Conservation (phyloP, 2,888 invertebrate species). For the Paralinhomoeus sp. region DNA sequence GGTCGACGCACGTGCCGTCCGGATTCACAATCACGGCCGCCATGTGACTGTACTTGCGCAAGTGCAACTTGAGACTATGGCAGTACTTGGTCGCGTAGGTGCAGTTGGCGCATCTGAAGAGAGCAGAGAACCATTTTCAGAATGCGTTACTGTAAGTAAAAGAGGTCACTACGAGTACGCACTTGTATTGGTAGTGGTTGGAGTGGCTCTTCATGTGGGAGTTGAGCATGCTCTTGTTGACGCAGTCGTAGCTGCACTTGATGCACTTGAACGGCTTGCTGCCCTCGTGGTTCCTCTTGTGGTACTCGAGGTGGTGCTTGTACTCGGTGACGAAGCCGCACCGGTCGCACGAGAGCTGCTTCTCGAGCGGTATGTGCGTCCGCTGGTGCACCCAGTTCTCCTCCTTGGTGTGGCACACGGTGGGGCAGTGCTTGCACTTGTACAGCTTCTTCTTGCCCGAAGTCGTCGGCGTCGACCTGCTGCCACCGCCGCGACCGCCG, state of each 20-base stretch:
- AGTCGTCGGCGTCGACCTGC: too few species aligned
- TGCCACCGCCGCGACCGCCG: too few species aligned
- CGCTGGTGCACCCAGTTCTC: conserved; percentile 80
- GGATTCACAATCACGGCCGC: conserved; percentile 59
- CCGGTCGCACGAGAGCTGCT: conserved; percentile 61
- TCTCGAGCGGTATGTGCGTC: conserved; percentile 71
- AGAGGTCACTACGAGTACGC: not conserved
- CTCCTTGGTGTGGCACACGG: conserved; percentile 56
- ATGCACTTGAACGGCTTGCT: conserved; percentile 47
- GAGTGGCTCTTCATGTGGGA: conserved; percentile 84
- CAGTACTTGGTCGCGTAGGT: conserved; percentile 91
- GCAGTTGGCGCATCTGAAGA: conserved; percentile 72
- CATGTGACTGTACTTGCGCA: conserved; percentile 68
- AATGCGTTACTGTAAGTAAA: too few species aligned
- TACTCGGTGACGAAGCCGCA: conserved; percentile 95
- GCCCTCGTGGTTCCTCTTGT: conserved; percentile 74
- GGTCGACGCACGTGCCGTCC: conserved; percentile 38
- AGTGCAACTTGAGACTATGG: conserved; percentile 79
- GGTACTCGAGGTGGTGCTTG: conserved; percentile 94
- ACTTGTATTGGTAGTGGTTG: conserved; percentile 30
- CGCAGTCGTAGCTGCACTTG: conserved; percentile 37
- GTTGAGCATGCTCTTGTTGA: conserved; percentile 97
- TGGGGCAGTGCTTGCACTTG: conserved; percentile 75
- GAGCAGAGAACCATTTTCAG: too few species aligned
- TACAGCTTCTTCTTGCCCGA: conserved; percentile 42